These are phyloP conservation scores for Phalacrocorax aristotelis DNA, from an alignment of 2,113 vertebrate species.

Conservation along the genomic window DNA sequence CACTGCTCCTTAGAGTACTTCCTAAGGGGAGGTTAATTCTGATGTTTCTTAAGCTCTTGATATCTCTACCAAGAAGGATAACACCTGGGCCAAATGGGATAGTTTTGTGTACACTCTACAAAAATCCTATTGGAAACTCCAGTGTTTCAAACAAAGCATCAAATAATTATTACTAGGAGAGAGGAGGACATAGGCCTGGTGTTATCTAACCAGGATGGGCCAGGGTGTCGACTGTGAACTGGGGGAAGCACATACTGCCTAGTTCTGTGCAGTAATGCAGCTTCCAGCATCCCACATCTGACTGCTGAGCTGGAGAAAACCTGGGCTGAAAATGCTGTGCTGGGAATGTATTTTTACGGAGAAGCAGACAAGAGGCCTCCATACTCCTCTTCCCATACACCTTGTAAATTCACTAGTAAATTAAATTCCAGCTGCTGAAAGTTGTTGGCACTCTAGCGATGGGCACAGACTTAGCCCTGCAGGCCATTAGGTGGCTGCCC, in stretches of 20 bases:
- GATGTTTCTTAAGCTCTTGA: background rate
- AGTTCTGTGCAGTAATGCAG: background rate
- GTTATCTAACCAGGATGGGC: background rate
- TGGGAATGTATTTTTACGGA: background rate
- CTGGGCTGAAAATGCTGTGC: background rate
- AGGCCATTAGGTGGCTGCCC: background rate
- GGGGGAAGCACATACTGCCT: background rate
- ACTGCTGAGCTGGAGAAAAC: background rate
- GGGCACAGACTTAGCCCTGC: background rate
- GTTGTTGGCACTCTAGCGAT: background rate
- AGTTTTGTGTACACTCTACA: background rate
- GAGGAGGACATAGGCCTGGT: background rate
- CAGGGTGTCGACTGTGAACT: fast-evolving
- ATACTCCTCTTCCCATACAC: background rate
- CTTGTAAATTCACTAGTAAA: background rate
- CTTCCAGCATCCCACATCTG: background rate
- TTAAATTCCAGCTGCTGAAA: background rate
- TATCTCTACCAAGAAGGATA: background rate
- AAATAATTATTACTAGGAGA: background rate
- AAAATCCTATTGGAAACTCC: background rate
- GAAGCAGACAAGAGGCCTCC: background rate
- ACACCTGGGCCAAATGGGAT: background rate
- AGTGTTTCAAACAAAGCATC: background rate
- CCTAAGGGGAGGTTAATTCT: background rate
- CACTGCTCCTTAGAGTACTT: background rate